Evolutionary conservation across 2,888 invertebrate genomes (phyloP), one percentile per base, ranked within the genome.

Genomic region (Eupithecia exiguata): DNA sequence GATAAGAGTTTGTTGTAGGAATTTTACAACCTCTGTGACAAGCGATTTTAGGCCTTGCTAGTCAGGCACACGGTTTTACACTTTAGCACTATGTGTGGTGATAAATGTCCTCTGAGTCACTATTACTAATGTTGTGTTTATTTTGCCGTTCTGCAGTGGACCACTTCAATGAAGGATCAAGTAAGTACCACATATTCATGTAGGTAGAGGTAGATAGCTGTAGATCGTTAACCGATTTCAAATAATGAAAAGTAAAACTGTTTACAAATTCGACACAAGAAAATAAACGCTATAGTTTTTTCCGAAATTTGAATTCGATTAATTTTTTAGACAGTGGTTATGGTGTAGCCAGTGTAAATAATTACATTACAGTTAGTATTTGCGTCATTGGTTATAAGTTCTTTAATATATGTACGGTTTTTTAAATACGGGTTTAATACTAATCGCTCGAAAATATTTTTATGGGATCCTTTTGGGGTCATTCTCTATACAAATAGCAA

Each of bases 121-220:
- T 72, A 67, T 81, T 49, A 94, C 93, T 95, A 95, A 94, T 89
- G 77, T 82, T 84, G 69, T 84, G 69, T 87, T 93, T 92, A 85
- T 87, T 88, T 88, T 87, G 87, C 84, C 90, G 88, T 89, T 82
- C 90, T 91, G 83, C 95, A 96, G 97, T 96, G 95, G 97, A 96
- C 95, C 96, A 96, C 85, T 94, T 96, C 87, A 96, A 96, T 95
- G 96, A 96, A 95, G 96, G 96, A 91, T 95, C 96, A 91, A 96
- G 96, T 96, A 95, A 96, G 96, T 96, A 25, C 10, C 43, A 46
- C 16, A 43, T 53, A 53, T 46, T 30, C 21, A 63, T 18, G 30
- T 62, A 62, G 62, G 6, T 35, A 62, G 30, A 30, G 30, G 30
- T 30, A 30, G 30, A 30, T 30, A 30, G 30, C 30, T 18, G 30